Percentiles rank a stretch among this genome's conserved stretches.
Evolutionary conservation across 35 echinoderm and acorn worm species (phyloP).

Genomic region (Anneissia japonica): DNA sequence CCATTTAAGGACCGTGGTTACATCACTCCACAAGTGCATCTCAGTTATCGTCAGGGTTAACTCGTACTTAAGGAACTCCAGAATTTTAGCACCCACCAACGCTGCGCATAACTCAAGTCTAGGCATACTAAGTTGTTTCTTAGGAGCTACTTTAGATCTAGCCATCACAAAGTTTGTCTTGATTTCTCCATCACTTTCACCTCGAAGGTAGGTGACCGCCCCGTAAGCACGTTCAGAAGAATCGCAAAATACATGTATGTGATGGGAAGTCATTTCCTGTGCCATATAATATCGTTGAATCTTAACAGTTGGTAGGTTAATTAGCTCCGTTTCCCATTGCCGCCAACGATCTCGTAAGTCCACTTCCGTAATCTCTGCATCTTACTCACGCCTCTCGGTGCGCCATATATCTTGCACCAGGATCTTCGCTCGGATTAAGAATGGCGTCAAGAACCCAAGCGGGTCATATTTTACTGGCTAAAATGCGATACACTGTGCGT

Average conservation of each 20-base stretch:
- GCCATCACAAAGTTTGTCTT: background rate
- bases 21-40: constrained; percentile 16
- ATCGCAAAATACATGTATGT: constrained; percentile 11
- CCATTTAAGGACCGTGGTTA: background rate
- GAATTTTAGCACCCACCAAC: background rate
- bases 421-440: background rate
- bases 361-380: background rate
- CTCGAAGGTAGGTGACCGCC: constrained; percentile 4
- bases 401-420: constrained; percentile 1
- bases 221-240: constrained; percentile 4
- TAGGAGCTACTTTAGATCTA: constrained; percentile 3
- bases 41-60: background rate
- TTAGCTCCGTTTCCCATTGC: background rate
- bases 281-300: background rate
- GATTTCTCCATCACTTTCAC: background rate
- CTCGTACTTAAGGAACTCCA: background rate
- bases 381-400: background rate
- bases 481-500: background rate
- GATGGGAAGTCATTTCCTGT: background rate
- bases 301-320: background rate
- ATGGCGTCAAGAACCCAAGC: background rate
- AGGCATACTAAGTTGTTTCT: background rate
- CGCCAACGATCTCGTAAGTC: background rate
- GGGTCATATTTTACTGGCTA: background rate
- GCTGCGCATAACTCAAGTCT: constrained; percentile 16